These are phyloP conservation scores for Rhaphigaster nebulosa DNA, from an alignment of 2,888 invertebrate species.

Conservation along the genomic window DNA sequence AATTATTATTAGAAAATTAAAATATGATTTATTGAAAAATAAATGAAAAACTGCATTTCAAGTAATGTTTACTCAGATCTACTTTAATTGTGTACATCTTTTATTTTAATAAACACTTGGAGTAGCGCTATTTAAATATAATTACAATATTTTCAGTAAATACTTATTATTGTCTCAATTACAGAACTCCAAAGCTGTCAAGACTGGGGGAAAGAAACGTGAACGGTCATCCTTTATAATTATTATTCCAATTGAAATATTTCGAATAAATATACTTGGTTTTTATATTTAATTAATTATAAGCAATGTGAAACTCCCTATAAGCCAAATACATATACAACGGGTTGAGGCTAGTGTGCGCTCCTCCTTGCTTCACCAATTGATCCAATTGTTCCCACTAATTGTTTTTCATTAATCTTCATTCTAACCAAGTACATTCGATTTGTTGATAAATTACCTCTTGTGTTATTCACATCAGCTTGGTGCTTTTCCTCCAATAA, in stretches of 20 bases:
- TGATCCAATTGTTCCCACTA: conserved; percentile 36
- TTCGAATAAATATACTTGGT: background rate
- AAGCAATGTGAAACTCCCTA: background rate
- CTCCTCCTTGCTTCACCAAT: background rate
- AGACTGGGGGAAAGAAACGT: too few relatives aligned
- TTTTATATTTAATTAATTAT: background rate
- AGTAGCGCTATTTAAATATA: too few relatives aligned
- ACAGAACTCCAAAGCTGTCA: too few relatives aligned
- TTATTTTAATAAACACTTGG: too few relatives aligned
- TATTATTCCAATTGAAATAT: background rate
- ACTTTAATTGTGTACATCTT: too few relatives aligned
- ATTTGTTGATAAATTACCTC: conserved; percentile 47
- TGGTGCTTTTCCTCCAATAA: background rate
- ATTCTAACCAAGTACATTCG: conserved; percentile 10
- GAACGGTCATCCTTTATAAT: background rate
- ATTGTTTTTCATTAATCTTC: conserved; percentile 38
- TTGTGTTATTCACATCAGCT: conserved; percentile 16
- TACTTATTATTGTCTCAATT: too few relatives aligned
- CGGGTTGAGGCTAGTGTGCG: background rate
- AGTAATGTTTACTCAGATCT: too few relatives aligned
- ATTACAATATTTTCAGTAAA: too few relatives aligned
- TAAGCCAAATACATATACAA: background rate
- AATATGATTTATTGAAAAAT: too few relatives aligned
- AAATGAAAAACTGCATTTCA: too few relatives aligned
- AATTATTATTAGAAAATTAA: too few relatives aligned